A percentile compares a stretch with the other conserved stretches of the same genome.
Evolutionary conservation across 2,888 invertebrate species (phyloP).

Genomic region (Cosmia pyralina): DNA sequence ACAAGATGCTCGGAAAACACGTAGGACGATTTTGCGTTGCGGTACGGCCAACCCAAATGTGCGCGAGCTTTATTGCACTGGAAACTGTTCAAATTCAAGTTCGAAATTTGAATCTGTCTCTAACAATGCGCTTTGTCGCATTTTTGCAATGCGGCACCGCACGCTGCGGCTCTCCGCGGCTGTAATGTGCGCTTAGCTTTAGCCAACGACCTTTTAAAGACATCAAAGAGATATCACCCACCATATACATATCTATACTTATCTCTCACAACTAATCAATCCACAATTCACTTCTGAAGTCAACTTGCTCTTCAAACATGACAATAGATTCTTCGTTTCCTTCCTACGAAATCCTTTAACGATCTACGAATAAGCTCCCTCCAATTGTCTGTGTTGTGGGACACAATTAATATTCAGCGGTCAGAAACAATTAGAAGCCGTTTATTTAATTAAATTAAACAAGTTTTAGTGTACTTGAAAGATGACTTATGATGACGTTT

Average conservation of each 20-base stretch:
- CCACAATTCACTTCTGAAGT: constrained; percentile 9
- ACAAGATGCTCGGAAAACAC: neutral
- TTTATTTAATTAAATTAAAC: constrained; percentile 25
- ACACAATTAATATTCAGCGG: constrained; percentile 29
- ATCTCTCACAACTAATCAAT: constrained; percentile 2
- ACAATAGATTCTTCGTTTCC: neutral
- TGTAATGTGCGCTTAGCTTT: no score
- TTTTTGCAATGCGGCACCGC: no score
- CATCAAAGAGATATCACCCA: neutral
- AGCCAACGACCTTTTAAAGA: neutral
- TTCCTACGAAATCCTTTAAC: neutral
- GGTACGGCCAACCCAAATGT: neutral
- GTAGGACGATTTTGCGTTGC: neutral
- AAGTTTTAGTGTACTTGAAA: constrained; percentile 1
- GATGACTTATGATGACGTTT: neutral
- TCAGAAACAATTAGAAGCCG: constrained; percentile 28
- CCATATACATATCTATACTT: neutral
- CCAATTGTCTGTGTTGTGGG: constrained; percentile 30
- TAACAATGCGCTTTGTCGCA: no score
- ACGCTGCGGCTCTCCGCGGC: no score
- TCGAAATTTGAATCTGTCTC: no score
- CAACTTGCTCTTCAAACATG: neutral
- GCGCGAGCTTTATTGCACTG: neutral
- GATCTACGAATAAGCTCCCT: constrained; percentile 8
- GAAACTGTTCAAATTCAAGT: no score